These are phyloP conservation scores for Ferrisia virgata DNA, from an alignment of 2,888 invertebrate genomes.

Conservation along the genomic window DNA sequence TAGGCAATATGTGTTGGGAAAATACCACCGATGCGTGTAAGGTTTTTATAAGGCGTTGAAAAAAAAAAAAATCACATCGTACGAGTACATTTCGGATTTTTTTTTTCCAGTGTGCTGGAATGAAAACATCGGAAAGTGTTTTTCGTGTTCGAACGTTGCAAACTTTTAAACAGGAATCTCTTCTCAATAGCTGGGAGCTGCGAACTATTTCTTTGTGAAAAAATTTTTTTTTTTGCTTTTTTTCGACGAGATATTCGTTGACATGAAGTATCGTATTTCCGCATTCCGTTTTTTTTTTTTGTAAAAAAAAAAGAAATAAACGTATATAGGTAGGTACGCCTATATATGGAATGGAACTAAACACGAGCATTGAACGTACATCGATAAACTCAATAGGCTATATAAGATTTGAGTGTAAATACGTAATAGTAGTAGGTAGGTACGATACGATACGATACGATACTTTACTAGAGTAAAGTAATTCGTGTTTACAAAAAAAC, in stretches of 20 bases:
- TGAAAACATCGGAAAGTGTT: neutral
- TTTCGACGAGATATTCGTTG: neutral
- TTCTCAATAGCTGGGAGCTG: neutral
- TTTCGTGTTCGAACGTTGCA: neutral
- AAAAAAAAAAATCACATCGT: neutral
- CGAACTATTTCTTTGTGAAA: neutral
- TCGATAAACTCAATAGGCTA: neutral
- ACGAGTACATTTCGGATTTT: neutral
- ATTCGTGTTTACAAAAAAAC: neutral
- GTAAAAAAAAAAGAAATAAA: neutral
- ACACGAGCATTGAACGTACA: neutral
- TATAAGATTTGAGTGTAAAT: too few relatives aligned
- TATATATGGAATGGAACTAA: neutral
- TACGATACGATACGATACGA: too few relatives aligned
- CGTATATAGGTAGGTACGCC: neutral
- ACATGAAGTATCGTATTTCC: neutral
- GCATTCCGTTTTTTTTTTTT: neutral
- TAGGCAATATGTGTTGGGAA: neutral
- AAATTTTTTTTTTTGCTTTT: neutral
- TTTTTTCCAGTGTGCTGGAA: neutral
- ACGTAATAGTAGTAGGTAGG: too few relatives aligned
- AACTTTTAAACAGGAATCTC: neutral
- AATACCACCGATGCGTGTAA: neutral
- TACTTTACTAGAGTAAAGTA: too few relatives aligned
- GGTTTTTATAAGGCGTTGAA: neutral